Percentiles rank a stretch among this genome's conserved stretches.
Evolutionary conservation across 2,888 invertebrate genomes (phyloP).

Genomic region (Cordilura impudica): DNA sequence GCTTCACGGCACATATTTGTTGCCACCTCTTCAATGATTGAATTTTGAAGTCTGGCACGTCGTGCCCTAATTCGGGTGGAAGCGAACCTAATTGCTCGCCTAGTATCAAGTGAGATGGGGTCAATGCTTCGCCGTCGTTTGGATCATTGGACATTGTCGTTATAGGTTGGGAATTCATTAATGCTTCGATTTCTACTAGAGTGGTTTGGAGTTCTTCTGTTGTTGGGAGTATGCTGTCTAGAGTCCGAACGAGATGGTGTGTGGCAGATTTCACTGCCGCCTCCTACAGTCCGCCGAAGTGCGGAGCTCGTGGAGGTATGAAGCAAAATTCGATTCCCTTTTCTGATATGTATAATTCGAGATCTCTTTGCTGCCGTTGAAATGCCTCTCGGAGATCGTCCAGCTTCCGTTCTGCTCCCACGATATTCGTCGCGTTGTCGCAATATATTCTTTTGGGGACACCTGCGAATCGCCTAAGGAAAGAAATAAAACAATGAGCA

Average conservation of each 20-base stretch:
- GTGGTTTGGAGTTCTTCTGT: conserved; percentile 1
- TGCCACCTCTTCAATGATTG: not conserved
- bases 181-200: not conserved
- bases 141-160: not conserved
- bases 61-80: not conserved
- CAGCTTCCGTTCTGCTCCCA: not conserved
- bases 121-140: not conserved
- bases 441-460: not conserved
- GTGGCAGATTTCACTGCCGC: not conserved
- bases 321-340: not conserved
- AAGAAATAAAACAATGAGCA: conserved; percentile 6
- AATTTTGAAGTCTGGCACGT: not conserved
- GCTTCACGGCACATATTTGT: not conserved
- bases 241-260: not conserved
- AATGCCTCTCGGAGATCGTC: not conserved
- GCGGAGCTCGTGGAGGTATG: not conserved
- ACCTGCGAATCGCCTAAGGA: not conserved
- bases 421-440: not conserved
- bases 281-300: not conserved
- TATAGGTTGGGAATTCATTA: not conserved
- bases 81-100: not conserved
- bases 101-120: not conserved
- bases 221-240: not conserved
- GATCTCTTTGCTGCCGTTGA: not conserved
- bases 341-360: not conserved